Evolutionary conservation across 1,140 invertebrate genomes (phyloP), one percentile per base, ranked within the genome.

Genomic region (Papilio dardanus): DNA sequence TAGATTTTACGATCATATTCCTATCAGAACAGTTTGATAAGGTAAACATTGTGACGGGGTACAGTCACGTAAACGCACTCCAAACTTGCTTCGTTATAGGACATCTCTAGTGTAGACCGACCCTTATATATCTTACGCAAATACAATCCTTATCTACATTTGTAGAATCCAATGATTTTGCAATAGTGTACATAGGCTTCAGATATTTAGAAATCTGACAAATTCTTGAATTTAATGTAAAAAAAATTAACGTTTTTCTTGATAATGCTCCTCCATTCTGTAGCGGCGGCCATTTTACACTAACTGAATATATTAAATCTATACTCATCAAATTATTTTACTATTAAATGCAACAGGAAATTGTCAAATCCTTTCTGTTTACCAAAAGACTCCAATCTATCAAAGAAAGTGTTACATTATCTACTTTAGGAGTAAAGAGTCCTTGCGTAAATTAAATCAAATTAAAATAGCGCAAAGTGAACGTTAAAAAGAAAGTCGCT

Each of bases 61-160:
- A 71, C 37, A 73, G 71, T 73, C 71, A 58, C 71, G 71, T 73
- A 73, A 73, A 58, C 42, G 71, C 71, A 58, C 71, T 73, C 50
- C 28, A 73, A 73, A 73, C 71, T 73, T 73, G 71, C 46, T 73
- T 73, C 71, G 71, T 73, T 73, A 73, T 31, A 50, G 71, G 37
- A 46, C 42, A 46, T 6, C 68, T 50, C 37, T 16, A 46, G 40
- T 71, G 68, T 12, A 21, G 40, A 42, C 54, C 6, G 19, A 16
- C 40, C 68, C 71, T 73, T 73, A 58, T 35, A 19, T n/a, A 35
- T 50, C 31, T 73, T 73, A 73, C 28, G 30, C 71, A 73, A 73
- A 73, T 73, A 73, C 50, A 73, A 58, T 73, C 14, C 30, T 54
- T 71, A 69, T 40, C 67, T 42, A 69, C 37, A 69, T 37, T 69